phyloP scores from a whole-genome alignment of 2,113 vertebrate species.

The Mustela lutreola region DNA sequence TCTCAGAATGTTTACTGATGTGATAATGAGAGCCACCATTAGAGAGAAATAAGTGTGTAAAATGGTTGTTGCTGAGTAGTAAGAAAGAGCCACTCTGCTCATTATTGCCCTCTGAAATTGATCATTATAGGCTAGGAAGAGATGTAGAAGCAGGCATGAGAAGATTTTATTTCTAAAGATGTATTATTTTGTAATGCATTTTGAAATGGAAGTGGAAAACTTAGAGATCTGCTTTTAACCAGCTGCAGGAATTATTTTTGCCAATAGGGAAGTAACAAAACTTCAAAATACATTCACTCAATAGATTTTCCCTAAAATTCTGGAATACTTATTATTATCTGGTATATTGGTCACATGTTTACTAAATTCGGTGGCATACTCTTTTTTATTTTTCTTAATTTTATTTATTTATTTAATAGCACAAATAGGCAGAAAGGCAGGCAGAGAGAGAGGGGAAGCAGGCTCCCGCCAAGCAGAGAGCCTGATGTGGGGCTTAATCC shows the following conservation, averaged over 20 bases:
- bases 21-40: not conserved
- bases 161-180: slow-evolving; percentile 30
- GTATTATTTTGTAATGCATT: not conserved
- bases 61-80: not conserved
- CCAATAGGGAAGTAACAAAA: not conserved
- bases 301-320: not conserved
- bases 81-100: not conserved
- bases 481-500: no score
- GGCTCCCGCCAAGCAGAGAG: no score
- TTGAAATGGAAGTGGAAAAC: slow-evolving; percentile 20
- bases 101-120: not conserved
- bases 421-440: no score
- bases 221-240: slow-evolving; percentile 21
- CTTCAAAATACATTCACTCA: slow-evolving; percentile 24
- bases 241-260: slow-evolving; percentile 21
- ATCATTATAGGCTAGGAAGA: not conserved
- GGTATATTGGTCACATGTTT: not conserved
- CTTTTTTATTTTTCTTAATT: not conserved
- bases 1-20: not conserved
- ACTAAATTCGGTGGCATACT: not conserved
- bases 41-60: slow-evolving; percentile 3
- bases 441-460: no score
- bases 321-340: not conserved
- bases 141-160: not conserved
- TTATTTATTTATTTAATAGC: no score